These are phyloP conservation scores for Heptranchias perlo DNA, from an alignment of 2,113 vertebrate species.

Conservation along the genomic window DNA sequence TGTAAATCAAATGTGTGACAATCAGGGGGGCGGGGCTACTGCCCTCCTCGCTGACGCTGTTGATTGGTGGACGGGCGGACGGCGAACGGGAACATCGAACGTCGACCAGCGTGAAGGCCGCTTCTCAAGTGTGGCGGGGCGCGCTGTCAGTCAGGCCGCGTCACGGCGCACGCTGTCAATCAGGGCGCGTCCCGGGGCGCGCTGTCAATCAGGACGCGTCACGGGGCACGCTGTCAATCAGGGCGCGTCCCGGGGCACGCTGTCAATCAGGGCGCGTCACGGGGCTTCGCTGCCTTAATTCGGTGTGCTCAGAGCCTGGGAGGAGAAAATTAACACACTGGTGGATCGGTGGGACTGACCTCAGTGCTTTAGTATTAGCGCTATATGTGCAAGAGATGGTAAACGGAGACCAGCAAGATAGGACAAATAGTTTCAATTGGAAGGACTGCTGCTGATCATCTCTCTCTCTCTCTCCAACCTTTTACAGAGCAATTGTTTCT, in stretches of 20 bases:
- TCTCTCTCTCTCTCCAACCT: background rate
- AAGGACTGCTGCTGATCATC: background rate
- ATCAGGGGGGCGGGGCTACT: background rate
- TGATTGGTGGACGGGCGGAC: background rate
- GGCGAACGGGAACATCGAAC: too few relatives aligned
- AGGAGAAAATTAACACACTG: background rate
- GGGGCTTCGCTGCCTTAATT: background rate
- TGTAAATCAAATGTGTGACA: background rate
- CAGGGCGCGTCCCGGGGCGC: too few relatives aligned
- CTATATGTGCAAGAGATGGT: background rate
- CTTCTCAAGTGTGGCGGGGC: too few relatives aligned
- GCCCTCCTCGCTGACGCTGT: background rate
- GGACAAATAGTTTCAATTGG: background rate
- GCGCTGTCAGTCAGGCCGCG: too few relatives aligned
- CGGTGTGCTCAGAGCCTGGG: background rate
- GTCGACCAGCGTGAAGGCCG: too few relatives aligned
- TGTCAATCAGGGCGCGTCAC: background rate
- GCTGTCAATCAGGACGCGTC: too few relatives aligned
- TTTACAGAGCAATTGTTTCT: background rate
- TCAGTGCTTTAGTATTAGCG: background rate
- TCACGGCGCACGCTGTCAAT: too few relatives aligned
- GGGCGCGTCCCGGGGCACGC: too few relatives aligned
- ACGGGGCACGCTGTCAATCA: too few relatives aligned
- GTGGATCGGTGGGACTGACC: background rate
- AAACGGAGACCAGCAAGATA: conserved; percentile 18